Percentiles rank a stretch among this genome's conserved stretches.
Conservation (phyloP, 2,113 vertebrate species). For the Picathartes gymnocephalus region DNA sequence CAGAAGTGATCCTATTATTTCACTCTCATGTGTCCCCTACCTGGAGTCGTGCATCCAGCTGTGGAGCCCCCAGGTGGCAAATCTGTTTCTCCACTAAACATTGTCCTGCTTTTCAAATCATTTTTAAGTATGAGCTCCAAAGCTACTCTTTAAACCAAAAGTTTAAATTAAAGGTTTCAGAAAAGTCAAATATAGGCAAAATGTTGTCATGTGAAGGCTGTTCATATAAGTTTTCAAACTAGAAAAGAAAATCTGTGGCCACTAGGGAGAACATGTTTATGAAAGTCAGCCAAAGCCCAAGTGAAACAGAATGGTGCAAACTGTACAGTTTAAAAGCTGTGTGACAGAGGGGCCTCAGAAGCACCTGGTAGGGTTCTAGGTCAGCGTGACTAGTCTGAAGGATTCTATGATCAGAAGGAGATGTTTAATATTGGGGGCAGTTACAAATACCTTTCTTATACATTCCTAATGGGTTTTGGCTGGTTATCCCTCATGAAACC, state of each 20-base stretch:
- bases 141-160: background rate
- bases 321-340: background rate
- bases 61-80: background rate
- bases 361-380: accelerated
- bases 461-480: background rate
- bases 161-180: background rate
- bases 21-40: background rate
- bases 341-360: background rate
- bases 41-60: too few species aligned
- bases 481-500: background rate
- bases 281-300: background rate
- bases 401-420: background rate
- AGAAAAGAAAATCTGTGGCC: background rate
- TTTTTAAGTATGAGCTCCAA: background rate
- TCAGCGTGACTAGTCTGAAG: background rate
- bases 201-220: background rate
- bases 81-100: background rate
- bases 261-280: background rate
- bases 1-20: background rate
- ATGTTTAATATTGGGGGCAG: background rate
- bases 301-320: background rate
- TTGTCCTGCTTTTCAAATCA: background rate
- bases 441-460: background rate
- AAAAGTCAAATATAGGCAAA: background rate
- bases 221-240: background rate